These are phyloP conservation scores for Sesia bembeciformis DNA, from an alignment of 2,888 invertebrate genomes.

Conservation along the genomic window DNA sequence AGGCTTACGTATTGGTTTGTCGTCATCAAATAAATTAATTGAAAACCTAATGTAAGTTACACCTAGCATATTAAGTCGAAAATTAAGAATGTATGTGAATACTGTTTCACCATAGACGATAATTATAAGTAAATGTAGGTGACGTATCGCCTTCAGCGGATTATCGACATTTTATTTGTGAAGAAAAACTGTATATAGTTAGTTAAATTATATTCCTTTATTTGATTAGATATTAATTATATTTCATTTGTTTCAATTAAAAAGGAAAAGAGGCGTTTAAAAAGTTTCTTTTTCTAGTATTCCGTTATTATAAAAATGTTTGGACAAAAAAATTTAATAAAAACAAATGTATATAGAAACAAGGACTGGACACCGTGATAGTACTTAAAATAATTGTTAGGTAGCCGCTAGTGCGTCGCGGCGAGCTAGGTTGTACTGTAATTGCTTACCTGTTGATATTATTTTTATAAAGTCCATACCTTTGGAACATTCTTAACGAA, in stretches of 20 bases:
- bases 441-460: conserved; percentile 13
- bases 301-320: background rate
- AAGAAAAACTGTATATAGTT: conserved; percentile 20
- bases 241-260: background rate
- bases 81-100: conserved; percentile 18
- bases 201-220: conserved; percentile 55
- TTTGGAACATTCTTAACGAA: conserved; percentile 7
- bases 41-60: too few species aligned
- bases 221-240: conserved; percentile 16
- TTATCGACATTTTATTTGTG: conserved; percentile 32
- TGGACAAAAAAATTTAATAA: background rate
- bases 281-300: background rate
- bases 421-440: conserved; percentile 35
- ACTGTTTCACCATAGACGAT: conserved; percentile 18
- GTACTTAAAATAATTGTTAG: conserved; percentile 49
- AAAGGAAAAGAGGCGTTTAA: background rate
- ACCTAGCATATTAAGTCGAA: conserved; percentile 10
- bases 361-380: conserved; percentile 56
- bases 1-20: too few species aligned
- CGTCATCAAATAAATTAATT: too few species aligned
- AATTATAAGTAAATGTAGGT: background rate
- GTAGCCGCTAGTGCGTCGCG: conserved; percentile 27
- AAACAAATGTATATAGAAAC: conserved; percentile 17
- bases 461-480: background rate
- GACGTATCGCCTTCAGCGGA: background rate